Evolutionary conservation across 2,888 invertebrate genomes (phyloP).

Genomic region (Pasiphila rectangulata): DNA sequence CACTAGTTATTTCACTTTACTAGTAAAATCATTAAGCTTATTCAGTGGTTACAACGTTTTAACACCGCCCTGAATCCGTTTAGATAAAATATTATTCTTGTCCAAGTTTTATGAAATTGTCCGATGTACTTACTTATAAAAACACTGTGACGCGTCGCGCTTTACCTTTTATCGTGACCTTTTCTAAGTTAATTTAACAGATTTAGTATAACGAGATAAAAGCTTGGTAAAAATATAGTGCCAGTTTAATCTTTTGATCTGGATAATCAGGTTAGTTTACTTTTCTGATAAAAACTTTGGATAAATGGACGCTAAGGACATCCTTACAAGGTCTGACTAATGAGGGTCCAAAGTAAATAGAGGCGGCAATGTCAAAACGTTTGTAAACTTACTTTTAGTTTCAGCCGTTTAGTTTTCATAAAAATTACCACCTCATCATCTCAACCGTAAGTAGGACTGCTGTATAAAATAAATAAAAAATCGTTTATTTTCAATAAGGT

Average conservation of each 20-base stretch:
- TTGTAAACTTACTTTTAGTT: neutral
- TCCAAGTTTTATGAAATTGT: too few species aligned
- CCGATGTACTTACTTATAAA: too few species aligned
- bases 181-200: neutral
- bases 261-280: slow-evolving; percentile 33
- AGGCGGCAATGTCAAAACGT: slow-evolving; percentile 16
- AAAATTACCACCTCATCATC: too few species aligned
- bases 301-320: slow-evolving; percentile 35
- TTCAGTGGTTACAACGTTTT: too few species aligned
- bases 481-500: too few species aligned
- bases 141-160: too few species aligned
- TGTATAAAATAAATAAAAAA: too few species aligned
- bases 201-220: neutral
- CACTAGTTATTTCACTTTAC: too few species aligned
- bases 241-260: slow-evolving; percentile 1
- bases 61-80: too few species aligned
- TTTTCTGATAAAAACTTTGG: slow-evolving; percentile 37
- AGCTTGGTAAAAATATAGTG: neutral
- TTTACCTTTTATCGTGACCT: neutral
- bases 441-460: too few species aligned
- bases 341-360: slow-evolving; percentile 26
- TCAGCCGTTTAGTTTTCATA: neutral
- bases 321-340: slow-evolving; percentile 22
- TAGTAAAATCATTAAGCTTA: too few species aligned
- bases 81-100: too few species aligned